phyloP scores from a whole-genome alignment of 2,797 vertebrate genomes.

The Tragelaphus eurycerus region DNA sequence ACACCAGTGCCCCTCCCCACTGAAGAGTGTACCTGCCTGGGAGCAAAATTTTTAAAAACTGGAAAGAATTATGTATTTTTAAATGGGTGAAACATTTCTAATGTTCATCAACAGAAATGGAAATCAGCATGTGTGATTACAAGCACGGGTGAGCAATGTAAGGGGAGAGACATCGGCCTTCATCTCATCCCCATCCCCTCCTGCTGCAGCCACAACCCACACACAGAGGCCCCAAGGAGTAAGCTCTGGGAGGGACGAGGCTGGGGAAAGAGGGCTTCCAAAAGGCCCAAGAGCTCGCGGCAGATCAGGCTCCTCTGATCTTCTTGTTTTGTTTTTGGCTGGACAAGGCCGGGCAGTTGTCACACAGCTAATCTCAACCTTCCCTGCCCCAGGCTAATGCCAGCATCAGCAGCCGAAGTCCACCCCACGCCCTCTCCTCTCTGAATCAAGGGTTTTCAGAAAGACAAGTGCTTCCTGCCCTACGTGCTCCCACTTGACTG shows the following conservation, averaged over 20 bases:
- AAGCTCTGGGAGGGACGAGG: background rate
- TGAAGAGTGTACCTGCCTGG: background rate
- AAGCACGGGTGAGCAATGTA: background rate
- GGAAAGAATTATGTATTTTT: background rate
- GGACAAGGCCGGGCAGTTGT: background rate
- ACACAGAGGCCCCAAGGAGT: rapidly evolving
- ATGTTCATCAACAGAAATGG: background rate
- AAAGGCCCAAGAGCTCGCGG: background rate
- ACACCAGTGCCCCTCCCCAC: rapidly evolving
- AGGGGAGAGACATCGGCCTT: background rate
- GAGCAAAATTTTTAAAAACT: background rate
- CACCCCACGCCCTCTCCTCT: background rate
- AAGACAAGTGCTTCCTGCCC: background rate
- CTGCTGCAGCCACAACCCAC: rapidly evolving
- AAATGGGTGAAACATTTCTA: background rate
- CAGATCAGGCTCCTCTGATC: background rate
- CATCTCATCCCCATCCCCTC: background rate
- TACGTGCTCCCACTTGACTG: background rate
- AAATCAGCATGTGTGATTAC: background rate
- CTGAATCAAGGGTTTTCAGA: background rate
- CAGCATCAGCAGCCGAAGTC: background rate
- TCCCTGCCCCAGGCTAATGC: background rate
- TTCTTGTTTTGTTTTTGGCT: background rate
- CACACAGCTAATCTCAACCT: background rate
- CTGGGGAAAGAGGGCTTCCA: background rate